Conservation (phyloP, 2,797 vertebrate species). For the Apogon talboti region DNA sequence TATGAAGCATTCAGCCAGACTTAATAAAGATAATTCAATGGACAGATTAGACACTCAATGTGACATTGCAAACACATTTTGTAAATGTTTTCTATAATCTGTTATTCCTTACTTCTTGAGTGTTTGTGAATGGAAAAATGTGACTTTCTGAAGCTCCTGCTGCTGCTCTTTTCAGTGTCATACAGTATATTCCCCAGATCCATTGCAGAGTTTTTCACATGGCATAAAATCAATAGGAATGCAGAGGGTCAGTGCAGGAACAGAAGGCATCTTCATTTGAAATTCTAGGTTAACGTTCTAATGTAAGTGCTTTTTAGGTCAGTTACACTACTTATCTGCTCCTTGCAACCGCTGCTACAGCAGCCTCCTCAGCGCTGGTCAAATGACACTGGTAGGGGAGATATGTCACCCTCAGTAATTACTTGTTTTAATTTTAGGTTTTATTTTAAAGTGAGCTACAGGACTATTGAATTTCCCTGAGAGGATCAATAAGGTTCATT, state of each 20-base stretch:
- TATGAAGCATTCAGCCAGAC: neutral
- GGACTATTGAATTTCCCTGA: too few relatives aligned
- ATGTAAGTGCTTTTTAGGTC: constrained; percentile 17
- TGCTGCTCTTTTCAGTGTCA: constrained; percentile 35
- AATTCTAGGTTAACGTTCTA: constrained; percentile 26
- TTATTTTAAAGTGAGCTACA: too few relatives aligned
- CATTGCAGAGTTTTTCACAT: constrained; percentile 36
- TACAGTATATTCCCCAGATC: constrained; percentile 38
- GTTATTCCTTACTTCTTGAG: constrained; percentile 10
- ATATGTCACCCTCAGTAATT: too few relatives aligned
- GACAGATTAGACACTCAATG: constrained; percentile 1
- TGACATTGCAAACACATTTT: constrained; percentile 6
- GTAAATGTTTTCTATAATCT: neutral
- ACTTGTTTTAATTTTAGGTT: too few relatives aligned
- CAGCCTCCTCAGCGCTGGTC: too few relatives aligned
- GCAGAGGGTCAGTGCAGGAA: constrained; percentile 48
- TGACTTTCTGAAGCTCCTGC: neutral
- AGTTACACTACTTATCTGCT: constrained; percentile 2
- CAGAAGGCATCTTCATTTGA: constrained; percentile 18
- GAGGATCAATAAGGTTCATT: too few relatives aligned
- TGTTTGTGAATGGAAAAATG: constrained; percentile 28
- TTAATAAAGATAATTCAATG: neutral
- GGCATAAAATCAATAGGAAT: constrained; percentile 59
- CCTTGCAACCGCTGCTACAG: too few relatives aligned
- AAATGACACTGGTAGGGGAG: too few relatives aligned